Conservation (phyloP, 1,140 invertebrate genomes). For the Drosophila repleta region DNA sequence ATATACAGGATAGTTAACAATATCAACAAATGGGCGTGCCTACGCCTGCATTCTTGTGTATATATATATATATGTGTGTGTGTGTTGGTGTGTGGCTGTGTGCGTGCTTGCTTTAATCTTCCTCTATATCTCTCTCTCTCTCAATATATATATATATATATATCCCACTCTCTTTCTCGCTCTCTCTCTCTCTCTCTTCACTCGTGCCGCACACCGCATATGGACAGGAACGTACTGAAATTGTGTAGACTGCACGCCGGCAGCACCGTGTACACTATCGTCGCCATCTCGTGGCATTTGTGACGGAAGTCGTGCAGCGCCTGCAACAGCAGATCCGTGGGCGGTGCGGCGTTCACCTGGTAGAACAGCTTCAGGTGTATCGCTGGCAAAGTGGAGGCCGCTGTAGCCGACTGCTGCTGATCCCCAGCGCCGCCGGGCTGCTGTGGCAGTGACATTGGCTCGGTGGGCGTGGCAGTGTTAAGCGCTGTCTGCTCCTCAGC, state of each 20-base stretch:
- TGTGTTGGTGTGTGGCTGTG: conserved; percentile 9
- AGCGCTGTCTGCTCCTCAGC: conserved; percentile 18
- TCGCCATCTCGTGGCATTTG: conserved; percentile 83
- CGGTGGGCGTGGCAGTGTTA: conserved; percentile 21
- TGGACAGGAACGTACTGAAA: conserved; percentile 90
- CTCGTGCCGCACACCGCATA: conserved; percentile 88
- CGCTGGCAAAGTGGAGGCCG: conserved; percentile 83
- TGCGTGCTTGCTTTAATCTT: not conserved
- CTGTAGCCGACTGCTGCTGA: conserved; percentile 20
- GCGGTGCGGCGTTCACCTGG: conserved; percentile 86
- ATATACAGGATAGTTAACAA: conserved; percentile 71
- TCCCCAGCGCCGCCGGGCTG: conserved; percentile 44
- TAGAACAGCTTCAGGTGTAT: conserved; percentile 91
- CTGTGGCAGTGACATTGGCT: conserved; percentile 8
- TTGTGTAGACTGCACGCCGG: conserved; percentile 91
- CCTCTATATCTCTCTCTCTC: not conserved
- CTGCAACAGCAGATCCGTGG: conserved; percentile 85
- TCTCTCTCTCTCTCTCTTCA: conserved; percentile 13
- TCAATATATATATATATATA: not conserved
- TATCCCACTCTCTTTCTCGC: not conserved
- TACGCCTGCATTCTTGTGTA: conserved; percentile 38
- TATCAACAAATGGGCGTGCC: conserved; percentile 61
- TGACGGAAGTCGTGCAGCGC: conserved; percentile 85
- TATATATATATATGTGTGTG: conserved; percentile 6
- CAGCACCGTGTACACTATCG: conserved; percentile 89